Base-by-base conservation (phyloP, 2,888 invertebrate species). In the Autographa pulchrina region DNA sequence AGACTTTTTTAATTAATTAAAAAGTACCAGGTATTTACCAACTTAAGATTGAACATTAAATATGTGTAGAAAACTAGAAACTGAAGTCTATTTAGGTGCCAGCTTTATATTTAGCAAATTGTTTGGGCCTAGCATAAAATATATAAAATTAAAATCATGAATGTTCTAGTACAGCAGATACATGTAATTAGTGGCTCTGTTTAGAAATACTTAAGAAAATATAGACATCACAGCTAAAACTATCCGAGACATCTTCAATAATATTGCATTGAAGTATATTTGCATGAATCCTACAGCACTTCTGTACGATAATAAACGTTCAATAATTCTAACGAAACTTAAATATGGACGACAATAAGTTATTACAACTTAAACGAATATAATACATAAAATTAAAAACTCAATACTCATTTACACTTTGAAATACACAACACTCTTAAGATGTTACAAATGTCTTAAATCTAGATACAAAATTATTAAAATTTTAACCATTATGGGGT, bases 291-390 rank as follows among this genome's bases (percentile, higher is more conserved):
- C 73, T 68, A 70, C 70, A 72, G 64, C 69, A 79, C 71, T 65
- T 68, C 68, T 69, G 71, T 74, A 71, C 58, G 73, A 71, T 61
- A 35, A 65, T 70, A 68, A 74, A 72, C 68, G 62, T 62, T 58
- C 16, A 64, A 77, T 78, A 73, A 73, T 74, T 68, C 71, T 75
- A 83, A 83, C 62, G 72, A 70, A 82, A 74, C 72, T 77, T 82
- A 82, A 84, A 75, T 77, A 83, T 77, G 78, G 80, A 83, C 81
- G 78, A 81, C 84, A 86, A 85, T 88, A 88, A 87, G 81, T 87
- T 86, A 88, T 80, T 82, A 85, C 82, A 87, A 86, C 80, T 83
- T 85, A 86, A 80, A 74, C 61, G 63, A 72, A 77, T 73, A 74
- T 75, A 74, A 72, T 70, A 82, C 75, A 82, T 82, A 80, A 77